Percentiles rank a stretch among this genome's conserved stretches.
phyloP scores from a whole-genome alignment of 1,140 invertebrate species.

The Orchesella cincta region DNA sequence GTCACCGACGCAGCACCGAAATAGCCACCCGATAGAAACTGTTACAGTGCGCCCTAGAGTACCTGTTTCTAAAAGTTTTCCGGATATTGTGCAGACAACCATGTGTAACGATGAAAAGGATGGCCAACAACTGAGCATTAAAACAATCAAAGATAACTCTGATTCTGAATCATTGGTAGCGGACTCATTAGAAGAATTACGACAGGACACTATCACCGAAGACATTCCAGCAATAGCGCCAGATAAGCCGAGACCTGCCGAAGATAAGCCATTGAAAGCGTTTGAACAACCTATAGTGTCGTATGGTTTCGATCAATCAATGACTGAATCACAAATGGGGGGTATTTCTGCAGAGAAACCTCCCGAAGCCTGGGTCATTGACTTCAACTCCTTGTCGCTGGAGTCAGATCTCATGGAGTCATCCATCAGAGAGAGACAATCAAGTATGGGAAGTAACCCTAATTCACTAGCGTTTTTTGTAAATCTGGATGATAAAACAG shows the following conservation, averaged over 20 bases:
- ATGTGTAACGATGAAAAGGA: slow-evolving; percentile 32
- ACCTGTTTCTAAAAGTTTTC: slow-evolving; percentile 48
- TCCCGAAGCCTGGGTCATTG: slow-evolving; percentile 48
- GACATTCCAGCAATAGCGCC: not conserved
- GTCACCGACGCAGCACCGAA: too few relatives aligned
- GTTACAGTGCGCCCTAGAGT: slow-evolving; percentile 27
- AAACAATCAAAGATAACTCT: slow-evolving; percentile 1
- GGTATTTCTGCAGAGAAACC: slow-evolving; percentile 47
- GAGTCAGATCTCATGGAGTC: slow-evolving; percentile 31
- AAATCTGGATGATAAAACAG: slow-evolving; percentile 39
- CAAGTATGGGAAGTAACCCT: slow-evolving; percentile 40
- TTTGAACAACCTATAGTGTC: not conserved
- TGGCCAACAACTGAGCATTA: slow-evolving; percentile 19
- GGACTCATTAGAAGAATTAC: slow-evolving; percentile 45
- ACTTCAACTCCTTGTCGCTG: slow-evolving; percentile 44
- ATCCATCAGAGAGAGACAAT: slow-evolving; percentile 24
- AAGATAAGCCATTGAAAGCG: not conserved
- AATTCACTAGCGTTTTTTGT: slow-evolving; percentile 48
- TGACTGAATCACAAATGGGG: slow-evolving; percentile 29
- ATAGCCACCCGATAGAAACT: not conserved
- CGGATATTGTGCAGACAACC: slow-evolving; percentile 48
- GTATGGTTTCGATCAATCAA: not conserved
- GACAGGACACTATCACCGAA: not conserved
- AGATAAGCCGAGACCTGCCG: not conserved
- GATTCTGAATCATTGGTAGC: slow-evolving; percentile 37